Percentiles rank a stretch among this genome's conserved stretches.
phyloP scores from a whole-genome alignment of 2,888 invertebrate species.

The Andrena bicolor region DNA sequence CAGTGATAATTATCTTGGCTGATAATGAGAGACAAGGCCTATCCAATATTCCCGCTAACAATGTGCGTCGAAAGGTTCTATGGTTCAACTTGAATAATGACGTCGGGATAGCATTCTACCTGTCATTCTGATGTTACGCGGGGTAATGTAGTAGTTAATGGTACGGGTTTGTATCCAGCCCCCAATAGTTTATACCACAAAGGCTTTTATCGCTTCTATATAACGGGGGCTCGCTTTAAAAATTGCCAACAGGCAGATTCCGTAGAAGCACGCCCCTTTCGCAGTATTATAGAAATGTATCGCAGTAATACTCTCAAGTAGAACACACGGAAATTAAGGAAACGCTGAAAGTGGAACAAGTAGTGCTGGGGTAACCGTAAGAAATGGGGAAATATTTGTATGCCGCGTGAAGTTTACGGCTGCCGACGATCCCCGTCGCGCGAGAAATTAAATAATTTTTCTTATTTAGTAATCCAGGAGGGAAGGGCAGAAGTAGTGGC shows the following conservation, averaged over 20 bases:
- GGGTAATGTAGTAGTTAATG: slow-evolving; percentile 24
- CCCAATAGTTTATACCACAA: background rate
- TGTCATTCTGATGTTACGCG: slow-evolving; percentile 20
- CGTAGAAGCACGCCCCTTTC: too few species aligned
- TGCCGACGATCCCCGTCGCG: background rate
- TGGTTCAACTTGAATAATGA: slow-evolving; percentile 58
- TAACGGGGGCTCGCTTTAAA: background rate
- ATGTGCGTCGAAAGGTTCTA: slow-evolving; percentile 52
- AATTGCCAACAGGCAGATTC: too few species aligned
- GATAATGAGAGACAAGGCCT: slow-evolving; percentile 54
- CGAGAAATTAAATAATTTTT: slow-evolving; percentile 56
- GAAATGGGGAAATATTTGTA: background rate
- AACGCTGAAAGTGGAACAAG: background rate
- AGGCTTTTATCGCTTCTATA: background rate
- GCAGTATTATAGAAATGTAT: too few species aligned
- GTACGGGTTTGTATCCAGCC: background rate
- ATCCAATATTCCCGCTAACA: slow-evolving; percentile 48
- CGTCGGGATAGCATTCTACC: slow-evolving; percentile 33
- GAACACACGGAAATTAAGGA: background rate
- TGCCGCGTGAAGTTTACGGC: slow-evolving; percentile 5
- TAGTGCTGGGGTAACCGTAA: background rate
- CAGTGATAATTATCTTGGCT: slow-evolving; percentile 60
- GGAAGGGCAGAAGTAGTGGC: slow-evolving; percentile 32
- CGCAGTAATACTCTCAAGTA: background rate
- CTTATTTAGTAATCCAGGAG: slow-evolving; percentile 42